Percentiles rank a stretch among this genome's conserved stretches.
Evolutionary conservation across 92 coral and sea anemone genomes (phyloP).

Genomic region (Heliopora coerulea): DNA sequence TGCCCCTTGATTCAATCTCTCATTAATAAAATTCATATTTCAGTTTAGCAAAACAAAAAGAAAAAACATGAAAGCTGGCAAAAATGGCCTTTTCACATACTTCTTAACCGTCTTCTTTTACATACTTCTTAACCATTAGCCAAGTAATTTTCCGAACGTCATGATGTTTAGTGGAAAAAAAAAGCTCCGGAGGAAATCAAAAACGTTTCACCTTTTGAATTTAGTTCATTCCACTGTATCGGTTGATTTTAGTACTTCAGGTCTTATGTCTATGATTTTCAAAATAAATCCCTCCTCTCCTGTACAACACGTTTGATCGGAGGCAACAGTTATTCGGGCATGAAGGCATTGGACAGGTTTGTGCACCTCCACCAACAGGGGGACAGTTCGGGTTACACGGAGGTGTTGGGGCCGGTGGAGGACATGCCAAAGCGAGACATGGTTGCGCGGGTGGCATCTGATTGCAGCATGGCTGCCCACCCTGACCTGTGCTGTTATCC

Average conservation of each 20-base stretch:
- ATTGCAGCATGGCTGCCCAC: slow-evolving; percentile 30
- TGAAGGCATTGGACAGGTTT: neutral
- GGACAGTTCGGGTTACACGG: slow-evolving; percentile 30
- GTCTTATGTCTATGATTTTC: neutral
- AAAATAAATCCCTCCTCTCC: neutral
- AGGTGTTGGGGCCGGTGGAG: slow-evolving; percentile 33
- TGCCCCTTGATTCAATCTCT: no score
- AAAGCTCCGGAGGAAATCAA: no score
- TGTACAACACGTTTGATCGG: neutral
- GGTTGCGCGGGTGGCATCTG: slow-evolving; percentile 38
- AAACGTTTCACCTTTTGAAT: neutral
- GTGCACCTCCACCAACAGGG: neutral
- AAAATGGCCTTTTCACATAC: no score
- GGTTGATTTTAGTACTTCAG: neutral
- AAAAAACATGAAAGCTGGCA: no score
- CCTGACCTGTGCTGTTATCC: neutral
- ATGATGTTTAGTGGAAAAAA: no score
- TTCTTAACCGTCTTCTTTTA: no score
- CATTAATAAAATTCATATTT: no score
- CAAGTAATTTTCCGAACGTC: no score
- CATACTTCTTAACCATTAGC: no score
- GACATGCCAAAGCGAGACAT: slow-evolving; percentile 35
- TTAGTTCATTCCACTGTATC: neutral
- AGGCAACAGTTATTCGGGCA: no score
- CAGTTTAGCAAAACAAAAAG: no score